Conservation (phyloP, 2,797 vertebrate genomes). For the Nannoperca obscura region DNA sequence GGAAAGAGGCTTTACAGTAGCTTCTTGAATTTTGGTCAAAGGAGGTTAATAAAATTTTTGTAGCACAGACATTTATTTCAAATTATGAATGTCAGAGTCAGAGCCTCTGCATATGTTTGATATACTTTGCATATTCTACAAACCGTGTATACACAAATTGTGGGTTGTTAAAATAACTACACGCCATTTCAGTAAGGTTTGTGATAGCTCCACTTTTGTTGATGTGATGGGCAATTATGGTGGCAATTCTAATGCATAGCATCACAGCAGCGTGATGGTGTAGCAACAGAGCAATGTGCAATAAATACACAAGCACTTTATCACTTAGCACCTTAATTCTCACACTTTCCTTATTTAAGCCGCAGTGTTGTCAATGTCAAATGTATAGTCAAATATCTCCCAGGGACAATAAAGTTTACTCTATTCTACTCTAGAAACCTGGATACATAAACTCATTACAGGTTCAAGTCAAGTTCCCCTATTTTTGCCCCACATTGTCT, state of each 20-base stretch:
- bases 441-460: conserved; percentile 34
- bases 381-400: no score
- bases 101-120: conserved; percentile 41
- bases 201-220: conserved; percentile 39
- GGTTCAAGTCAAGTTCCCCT: conserved; percentile 46
- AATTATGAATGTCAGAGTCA: conserved; percentile 42
- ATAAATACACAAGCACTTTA: no score
- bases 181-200: conserved; percentile 34
- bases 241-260: conserved; percentile 32
- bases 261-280: conserved; percentile 10
- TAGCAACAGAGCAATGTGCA: background rate
- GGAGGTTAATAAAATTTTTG: conserved; percentile 49
- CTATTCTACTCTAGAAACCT: conserved; percentile 23
- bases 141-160: conserved; percentile 41
- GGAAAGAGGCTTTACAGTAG: conserved; percentile 12
- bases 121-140: conserved; percentile 45
- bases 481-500: conserved; percentile 46
- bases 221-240: conserved; percentile 37
- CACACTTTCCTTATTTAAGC: no score
- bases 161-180: conserved; percentile 40
- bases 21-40: conserved; percentile 31
- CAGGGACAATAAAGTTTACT: no score
- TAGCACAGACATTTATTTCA: conserved; percentile 38
- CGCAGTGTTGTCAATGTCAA: no score
- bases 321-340: no score